A percentile compares a stretch with the other conserved stretches of the same genome.
phyloP scores from a whole-genome alignment of 2,797 vertebrate genomes.

The Nasua narica region DNA sequence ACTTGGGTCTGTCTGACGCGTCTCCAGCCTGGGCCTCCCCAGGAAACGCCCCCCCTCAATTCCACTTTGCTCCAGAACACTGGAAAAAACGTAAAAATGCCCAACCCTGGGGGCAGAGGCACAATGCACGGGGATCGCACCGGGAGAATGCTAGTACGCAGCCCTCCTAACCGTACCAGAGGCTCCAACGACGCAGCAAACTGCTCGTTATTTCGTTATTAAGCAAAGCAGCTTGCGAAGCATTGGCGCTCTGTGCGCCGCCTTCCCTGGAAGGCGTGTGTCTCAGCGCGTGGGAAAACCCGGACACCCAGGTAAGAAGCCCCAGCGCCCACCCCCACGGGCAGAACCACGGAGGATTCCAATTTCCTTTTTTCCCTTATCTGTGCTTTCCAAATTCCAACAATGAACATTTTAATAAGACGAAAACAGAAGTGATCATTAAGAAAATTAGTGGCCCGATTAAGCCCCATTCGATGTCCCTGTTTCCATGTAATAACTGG shows the following conservation, averaged over 20 bases:
- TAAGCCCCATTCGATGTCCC: not conserved
- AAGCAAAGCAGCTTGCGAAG: not conserved
- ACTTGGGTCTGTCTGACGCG: not conserved
- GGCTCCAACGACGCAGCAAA: not conserved
- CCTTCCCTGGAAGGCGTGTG: not conserved
- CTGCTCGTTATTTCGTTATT: not conserved
- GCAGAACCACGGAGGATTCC: not conserved
- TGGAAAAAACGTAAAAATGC: not conserved
- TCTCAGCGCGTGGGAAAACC: not conserved
- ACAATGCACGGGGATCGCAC: rapidly evolving
- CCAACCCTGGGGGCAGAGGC: too few relatives aligned
- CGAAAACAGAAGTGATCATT: not conserved
- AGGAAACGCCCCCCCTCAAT: not conserved
- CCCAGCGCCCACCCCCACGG: not conserved
- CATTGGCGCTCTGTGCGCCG: not conserved
- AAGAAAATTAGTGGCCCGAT: not conserved
- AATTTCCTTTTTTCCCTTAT: not conserved
- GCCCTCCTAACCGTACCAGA: too few relatives aligned
- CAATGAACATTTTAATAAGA: not conserved
- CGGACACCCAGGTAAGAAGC: too few relatives aligned
- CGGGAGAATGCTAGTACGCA: not conserved
- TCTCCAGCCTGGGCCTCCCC: not conserved
- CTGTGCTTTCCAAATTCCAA: not conserved
- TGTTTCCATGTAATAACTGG: slow-evolving; percentile 31
- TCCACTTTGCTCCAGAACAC: not conserved